Conservation (phyloP, 2,888 invertebrate species). For the Ditula angustiorana region DNA sequence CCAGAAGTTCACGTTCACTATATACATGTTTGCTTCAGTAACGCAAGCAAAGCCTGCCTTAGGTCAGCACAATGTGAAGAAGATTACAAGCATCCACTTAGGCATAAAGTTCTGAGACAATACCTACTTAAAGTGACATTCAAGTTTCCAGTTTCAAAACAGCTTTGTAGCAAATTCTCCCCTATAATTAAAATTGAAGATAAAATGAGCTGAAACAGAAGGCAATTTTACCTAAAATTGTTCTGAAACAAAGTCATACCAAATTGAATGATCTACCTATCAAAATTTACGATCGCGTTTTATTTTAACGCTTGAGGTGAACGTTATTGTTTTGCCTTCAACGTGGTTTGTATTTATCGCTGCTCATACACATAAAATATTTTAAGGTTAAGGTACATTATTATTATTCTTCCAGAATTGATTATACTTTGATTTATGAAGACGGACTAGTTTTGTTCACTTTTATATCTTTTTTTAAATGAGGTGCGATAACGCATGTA, state of each 20-base stretch:
- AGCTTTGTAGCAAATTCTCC: neutral
- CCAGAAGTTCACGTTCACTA: constrained; percentile 5
- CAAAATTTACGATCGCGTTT: constrained; percentile 30
- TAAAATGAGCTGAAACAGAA: constrained; percentile 1
- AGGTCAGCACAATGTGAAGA: constrained; percentile 7
- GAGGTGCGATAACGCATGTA: neutral
- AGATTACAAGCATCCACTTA: constrained; percentile 4
- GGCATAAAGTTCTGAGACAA: constrained; percentile 2
- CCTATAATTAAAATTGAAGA: neutral
- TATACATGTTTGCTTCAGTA: constrained; percentile 14
- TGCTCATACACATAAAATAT: neutral
- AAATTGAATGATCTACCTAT: constrained; percentile 24
- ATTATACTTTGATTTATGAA: neutral
- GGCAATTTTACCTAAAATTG: constrained; percentile 3
- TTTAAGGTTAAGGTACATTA: neutral
- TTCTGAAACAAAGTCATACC: constrained; percentile 6
- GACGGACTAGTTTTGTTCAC: neutral
- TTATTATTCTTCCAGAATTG: neutral
- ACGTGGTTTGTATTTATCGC: constrained; percentile 24
- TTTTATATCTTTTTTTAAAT: neutral
- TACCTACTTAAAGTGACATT: constrained; percentile 5
- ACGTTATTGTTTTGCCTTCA: constrained; percentile 23
- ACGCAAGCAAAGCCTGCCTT: constrained; percentile 6
- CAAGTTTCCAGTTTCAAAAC: neutral
- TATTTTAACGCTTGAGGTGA: constrained; percentile 18